Percentiles rank a stretch among this genome's conserved stretches.
These are phyloP conservation scores for Darevskia mixta DNA, from an alignment of 2,797 vertebrate species.

Conservation along the genomic window DNA sequence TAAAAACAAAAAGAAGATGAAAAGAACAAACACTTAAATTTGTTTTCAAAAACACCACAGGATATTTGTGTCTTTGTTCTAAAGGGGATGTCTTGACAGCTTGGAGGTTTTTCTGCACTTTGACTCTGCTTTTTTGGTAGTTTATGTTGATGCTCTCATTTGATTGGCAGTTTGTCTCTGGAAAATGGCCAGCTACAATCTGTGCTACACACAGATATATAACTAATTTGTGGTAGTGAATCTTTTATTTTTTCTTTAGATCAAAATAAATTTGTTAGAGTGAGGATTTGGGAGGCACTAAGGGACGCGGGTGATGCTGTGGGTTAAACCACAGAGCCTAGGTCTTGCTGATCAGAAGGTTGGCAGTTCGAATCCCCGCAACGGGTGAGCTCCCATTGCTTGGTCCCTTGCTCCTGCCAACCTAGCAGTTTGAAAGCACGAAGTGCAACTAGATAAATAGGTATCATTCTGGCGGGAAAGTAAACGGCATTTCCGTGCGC, in stretches of 20 bases:
- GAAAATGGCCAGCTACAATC: constrained; percentile 9
- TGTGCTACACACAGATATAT: neutral
- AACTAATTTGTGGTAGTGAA: neutral
- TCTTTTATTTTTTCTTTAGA: neutral
- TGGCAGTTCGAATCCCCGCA: no score
- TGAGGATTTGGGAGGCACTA: constrained; percentile 17
- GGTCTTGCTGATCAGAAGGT: no score
- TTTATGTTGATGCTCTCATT: constrained; percentile 29
- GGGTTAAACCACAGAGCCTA: no score
- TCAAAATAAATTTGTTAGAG: neutral
- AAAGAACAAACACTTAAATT: neutral
- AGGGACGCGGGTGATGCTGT: no score
- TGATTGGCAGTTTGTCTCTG: constrained; percentile 32
- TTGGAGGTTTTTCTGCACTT: constrained; percentile 1
- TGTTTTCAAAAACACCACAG: neutral
- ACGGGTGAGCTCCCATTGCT: no score
- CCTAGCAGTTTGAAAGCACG: no score
- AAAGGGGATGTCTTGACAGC: constrained; percentile 1
- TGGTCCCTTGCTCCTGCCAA: no score
- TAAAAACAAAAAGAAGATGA: neutral
- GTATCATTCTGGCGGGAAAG: no score
- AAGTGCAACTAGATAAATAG: no score
- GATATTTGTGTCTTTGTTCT: neutral
- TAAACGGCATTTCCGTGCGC: no score
- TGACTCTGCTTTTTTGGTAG: constrained; percentile 14